Evolutionary conservation across 2,888 invertebrate species (phyloP), one percentile per base, ranked within the genome.

Genomic region (Alviniconcha strummeri): DNA sequence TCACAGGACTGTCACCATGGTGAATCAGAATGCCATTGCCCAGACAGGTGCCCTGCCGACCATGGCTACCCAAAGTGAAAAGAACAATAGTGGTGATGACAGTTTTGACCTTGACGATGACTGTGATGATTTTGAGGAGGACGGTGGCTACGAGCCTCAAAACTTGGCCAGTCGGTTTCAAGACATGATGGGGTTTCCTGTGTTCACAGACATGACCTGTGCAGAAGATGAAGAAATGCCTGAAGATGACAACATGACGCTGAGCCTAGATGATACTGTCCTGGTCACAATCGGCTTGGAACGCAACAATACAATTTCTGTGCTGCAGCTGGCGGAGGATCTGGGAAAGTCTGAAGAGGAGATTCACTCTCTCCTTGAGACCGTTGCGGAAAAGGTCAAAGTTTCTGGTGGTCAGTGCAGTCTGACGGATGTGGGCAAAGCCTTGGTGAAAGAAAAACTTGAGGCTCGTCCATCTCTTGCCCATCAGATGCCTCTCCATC

Each of bases 291-390:
- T 81, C 19, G 64, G 52, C 11, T 2, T 15, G 19, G 75, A 64
- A 60, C 84, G 82, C 9, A 9, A 19, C 11, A 56, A 71, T 5
- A 67, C 74, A 3, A 69, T 77, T 52, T 54, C 74, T 0, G 64
- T 60, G 6, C 3, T 0, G 8, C 5, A 19, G 54, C 64, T 84
- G 2, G 82, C 79, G 9, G 57, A 69, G 57, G 67, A 64, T 8
- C n/a, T 84, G 71, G 13, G 82, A 6, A 52, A 55, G 54, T 36
- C 77, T 54, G 52, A 77, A 60, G 83, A 77, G 36, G 83, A 83
- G 17, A 56, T 81, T 11, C 8, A 56, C 2, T 52, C 17, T 57
- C 36, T 64, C n/a, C 54, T 84, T 67, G 71, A 75, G 9, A 54
- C 54, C 54, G 69, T 80, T 55, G 78, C 52, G n/a, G 64, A 69